These are phyloP conservation scores for Aptenodytes patagonicus DNA, from an alignment of 2,113 vertebrate genomes.

Conservation along the genomic window DNA sequence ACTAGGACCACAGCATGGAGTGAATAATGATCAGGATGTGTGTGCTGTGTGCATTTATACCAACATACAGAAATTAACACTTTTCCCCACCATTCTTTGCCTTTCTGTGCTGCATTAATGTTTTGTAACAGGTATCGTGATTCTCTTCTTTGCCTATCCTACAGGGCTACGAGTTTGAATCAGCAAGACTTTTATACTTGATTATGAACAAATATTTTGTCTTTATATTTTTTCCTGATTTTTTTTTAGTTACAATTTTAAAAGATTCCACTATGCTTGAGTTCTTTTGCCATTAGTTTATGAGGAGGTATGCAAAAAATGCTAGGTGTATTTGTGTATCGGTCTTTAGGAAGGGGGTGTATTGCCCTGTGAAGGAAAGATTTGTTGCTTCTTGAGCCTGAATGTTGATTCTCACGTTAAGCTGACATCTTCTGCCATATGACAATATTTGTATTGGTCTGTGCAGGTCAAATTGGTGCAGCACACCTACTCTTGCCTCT, in stretches of 20 bases:
- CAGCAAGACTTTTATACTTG: neutral
- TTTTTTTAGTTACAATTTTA: neutral
- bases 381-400: neutral
- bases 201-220: neutral
- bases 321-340: neutral
- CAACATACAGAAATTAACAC: neutral
- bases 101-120: neutral
- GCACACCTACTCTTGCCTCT: constrained; percentile 97
- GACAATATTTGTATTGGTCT: neutral
- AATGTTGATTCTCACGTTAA: neutral
- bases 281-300: neutral
- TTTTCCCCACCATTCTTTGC: neutral
- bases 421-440: neutral
- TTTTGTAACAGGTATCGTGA: neutral
- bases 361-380: neutral
- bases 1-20: neutral
- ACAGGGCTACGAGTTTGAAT: neutral
- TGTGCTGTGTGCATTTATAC: neutral
- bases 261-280: neutral
- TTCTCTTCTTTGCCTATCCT: neutral
- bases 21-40: neutral
- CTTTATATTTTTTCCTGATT: neutral
- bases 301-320: neutral
- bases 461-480: constrained; percentile 94
- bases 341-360: neutral